Base-by-base conservation (phyloP, 2,113 vertebrate species). In the Aleadryas rufinucha region DNA sequence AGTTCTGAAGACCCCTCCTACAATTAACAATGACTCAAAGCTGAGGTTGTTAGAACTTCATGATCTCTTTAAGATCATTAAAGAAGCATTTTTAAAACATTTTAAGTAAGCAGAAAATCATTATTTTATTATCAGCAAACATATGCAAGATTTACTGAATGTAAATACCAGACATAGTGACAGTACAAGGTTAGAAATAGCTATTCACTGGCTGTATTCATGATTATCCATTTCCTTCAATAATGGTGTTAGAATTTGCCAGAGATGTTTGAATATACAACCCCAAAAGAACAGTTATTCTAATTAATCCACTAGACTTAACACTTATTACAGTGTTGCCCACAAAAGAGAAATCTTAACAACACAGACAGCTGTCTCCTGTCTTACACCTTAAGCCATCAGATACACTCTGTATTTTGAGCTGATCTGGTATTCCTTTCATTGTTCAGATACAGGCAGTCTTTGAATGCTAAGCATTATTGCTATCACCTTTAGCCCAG, bases 311-410 rank as follows among this genome's bases (percentile, higher is more conserved):
- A 76, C 35, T 56, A 56, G 18, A 70, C 16, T 82, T 49, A 45
- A 42, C 7, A 39, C 2, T 70, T 59, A 54, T 0, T 56, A 50
- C 0, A 1, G 2, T 50, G 30, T 21, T 85, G 18, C 23, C 20
- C 33, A 76, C 26, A 49, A 83, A 92, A 80, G 27, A 86, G 13
- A 80, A 53, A 70, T 44, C 39, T 84, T 85, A 83, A 59, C 49
- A 52, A 11, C 3, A 53, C 2, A 27, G 63, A 37, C 2, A 20
- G 10, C 5, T 54, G 14, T 54, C 74, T 84, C 54, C 54, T 86
- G 24, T 31, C n/a, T 3, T 60, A 16, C 13, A 63, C 7, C 19
- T 80, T 74, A 85, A 79, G 41, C 28, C 18, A 52, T 64, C 70
- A 72, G 50, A 42, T 61, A 45, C 5, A 23, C 68, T 60, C 49